phyloP scores from a whole-genome alignment of 2,888 invertebrate species.

The Chloroclystis v-ata region DNA sequence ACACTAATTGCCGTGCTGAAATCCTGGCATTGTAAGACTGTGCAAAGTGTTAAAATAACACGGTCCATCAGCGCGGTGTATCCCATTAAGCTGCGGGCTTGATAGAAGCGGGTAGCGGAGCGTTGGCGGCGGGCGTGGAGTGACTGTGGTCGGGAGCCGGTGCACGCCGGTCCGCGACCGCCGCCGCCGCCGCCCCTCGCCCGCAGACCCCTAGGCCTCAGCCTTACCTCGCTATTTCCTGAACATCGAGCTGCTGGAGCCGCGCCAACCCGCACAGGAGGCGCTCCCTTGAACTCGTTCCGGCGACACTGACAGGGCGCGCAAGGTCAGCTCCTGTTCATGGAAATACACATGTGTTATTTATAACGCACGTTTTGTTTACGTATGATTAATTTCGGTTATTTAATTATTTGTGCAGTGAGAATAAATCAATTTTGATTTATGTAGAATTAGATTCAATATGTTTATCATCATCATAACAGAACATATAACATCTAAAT shows the following conservation, averaged over 20 bases:
- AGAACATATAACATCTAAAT: too few relatives aligned
- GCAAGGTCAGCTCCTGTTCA: conserved; percentile 18
- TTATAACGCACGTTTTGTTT: conserved; percentile 11
- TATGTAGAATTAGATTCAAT: too few relatives aligned
- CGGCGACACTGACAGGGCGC: conserved; percentile 18
- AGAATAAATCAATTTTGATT: too few relatives aligned
- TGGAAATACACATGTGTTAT: conserved; percentile 7
- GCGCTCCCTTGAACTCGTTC: conserved; percentile 27
- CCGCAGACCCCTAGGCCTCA: too few relatives aligned
- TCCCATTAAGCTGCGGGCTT: conserved; percentile 6
- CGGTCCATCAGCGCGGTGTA: conserved; percentile 1
- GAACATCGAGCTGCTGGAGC: conserved; percentile 16
- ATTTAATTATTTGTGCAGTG: background rate
- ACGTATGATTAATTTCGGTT: conserved; percentile 4
- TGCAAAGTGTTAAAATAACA: conserved; percentile 4
- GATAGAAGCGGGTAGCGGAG: too few relatives aligned
- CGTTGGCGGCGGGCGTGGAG: too few relatives aligned
- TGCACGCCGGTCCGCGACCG: too few relatives aligned
- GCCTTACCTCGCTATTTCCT: conserved; percentile 6
- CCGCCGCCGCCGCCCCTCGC: too few relatives aligned
- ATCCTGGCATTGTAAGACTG: background rate
- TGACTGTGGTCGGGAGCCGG: too few relatives aligned
- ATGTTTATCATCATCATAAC: too few relatives aligned
- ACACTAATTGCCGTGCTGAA: background rate
- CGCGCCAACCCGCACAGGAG: conserved; percentile 12